Evolutionary conservation across 1,140 invertebrate genomes (phyloP).

Genomic region (Tribolium castaneum): DNA sequence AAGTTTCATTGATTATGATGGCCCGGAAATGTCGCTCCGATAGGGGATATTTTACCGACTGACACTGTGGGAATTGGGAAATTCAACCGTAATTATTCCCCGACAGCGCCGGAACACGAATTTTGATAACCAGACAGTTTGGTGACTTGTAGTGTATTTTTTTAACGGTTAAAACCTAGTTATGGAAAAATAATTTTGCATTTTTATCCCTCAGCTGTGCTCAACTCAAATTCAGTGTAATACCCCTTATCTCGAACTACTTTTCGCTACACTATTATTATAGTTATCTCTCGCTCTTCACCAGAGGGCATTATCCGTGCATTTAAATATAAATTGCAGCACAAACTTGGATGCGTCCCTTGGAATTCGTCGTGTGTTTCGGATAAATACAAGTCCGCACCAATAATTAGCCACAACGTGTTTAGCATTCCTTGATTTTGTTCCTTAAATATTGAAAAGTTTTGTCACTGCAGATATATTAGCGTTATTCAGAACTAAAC

Average conservation of each 20-base stretch:
- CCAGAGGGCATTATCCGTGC: not conserved
- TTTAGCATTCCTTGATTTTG: not conserved
- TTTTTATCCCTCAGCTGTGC: too few relatives aligned
- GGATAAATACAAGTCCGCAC: not conserved
- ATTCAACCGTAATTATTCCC: not conserved
- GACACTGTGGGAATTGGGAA: constrained; percentile 5
- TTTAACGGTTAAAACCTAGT: too few relatives aligned
- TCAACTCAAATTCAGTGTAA: too few relatives aligned
- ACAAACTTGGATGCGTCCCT: not conserved
- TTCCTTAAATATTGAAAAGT: constrained; percentile 23
- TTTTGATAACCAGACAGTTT: not conserved
- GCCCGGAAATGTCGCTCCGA: constrained; percentile 16
- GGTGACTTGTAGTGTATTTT: too few relatives aligned
- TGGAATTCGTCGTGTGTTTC: constrained; percentile 4
- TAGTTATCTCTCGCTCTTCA: not conserved
- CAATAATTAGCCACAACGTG: not conserved
- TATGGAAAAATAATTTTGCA: too few relatives aligned
- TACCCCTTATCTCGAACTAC: not conserved
- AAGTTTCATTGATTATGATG: constrained; percentile 26
- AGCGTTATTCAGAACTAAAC: not conserved
- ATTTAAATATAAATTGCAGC: constrained; percentile 24
- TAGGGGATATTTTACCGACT: constrained; percentile 4
- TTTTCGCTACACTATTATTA: not conserved
- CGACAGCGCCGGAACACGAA: not conserved
- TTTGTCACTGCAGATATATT: constrained; percentile 18